phyloP scores from a whole-genome alignment of 2,797 vertebrate genomes.

The Tadarida brasiliensis region DNA sequence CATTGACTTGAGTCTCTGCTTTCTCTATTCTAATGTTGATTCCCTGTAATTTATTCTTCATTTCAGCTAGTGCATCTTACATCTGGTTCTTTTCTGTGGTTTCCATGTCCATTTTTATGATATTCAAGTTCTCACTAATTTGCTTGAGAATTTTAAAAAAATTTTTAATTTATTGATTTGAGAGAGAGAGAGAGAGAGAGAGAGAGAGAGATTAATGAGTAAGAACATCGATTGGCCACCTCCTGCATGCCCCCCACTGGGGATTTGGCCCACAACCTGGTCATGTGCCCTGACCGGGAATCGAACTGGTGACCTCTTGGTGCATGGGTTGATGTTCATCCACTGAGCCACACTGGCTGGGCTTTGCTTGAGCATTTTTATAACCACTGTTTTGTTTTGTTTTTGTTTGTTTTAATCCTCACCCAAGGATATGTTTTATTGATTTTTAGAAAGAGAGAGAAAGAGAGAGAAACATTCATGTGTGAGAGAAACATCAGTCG shows the following conservation, averaged over 20 bases:
- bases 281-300: too few relatives aligned
- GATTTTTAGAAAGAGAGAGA: too few relatives aligned
- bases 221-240: too few relatives aligned
- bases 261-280: too few relatives aligned
- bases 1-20: not conserved
- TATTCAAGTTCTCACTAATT: not conserved
- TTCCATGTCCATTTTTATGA: not conserved
- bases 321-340: too few relatives aligned
- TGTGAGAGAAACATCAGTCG: not conserved
- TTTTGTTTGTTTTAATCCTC: not conserved
- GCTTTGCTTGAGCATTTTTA: not conserved
- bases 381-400: not conserved
- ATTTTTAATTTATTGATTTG: too few relatives aligned
- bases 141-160: not conserved
- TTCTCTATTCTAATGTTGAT: not conserved
- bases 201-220: too few relatives aligned
- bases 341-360: too few relatives aligned
- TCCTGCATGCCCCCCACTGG: too few relatives aligned
- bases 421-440: not conserved
- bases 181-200: too few relatives aligned
- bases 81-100: not conserved
- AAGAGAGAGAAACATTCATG: too few relatives aligned
- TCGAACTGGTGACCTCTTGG: too few relatives aligned
- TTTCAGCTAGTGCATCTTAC: not conserved
- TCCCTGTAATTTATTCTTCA: not conserved